These are phyloP conservation scores for Spinus olivaceus DNA, from an alignment of 2,797 vertebrate species.

Conservation along the genomic window DNA sequence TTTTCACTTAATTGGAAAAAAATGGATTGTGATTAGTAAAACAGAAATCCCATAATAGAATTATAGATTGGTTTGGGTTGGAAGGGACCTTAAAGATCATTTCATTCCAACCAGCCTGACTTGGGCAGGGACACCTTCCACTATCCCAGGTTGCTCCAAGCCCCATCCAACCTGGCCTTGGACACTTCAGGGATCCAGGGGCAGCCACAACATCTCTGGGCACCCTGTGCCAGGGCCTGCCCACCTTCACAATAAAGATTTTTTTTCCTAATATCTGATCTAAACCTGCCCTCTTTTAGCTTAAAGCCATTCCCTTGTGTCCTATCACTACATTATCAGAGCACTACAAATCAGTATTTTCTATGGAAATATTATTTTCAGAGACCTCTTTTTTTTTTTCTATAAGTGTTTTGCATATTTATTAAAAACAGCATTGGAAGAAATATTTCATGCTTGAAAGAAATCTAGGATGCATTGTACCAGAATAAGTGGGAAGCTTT, in stretches of 20 bases:
- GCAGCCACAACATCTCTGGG: not conserved
- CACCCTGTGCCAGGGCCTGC: fast-evolving
- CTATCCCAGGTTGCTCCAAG: fast-evolving
- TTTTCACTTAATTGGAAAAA: not conserved
- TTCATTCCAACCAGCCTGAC: not conserved
- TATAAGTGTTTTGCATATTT: not conserved
- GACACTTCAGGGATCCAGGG: not conserved
- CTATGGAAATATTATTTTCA: not conserved
- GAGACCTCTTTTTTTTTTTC: fast-evolving
- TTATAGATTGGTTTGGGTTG: not conserved
- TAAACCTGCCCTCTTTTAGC: not conserved
- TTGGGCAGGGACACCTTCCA: fast-evolving
- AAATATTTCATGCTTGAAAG: not conserved
- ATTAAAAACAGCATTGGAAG: not conserved
- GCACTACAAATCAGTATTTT: not conserved
- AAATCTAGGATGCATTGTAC: not conserved
- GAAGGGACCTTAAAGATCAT: not conserved
- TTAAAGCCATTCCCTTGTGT: not conserved
- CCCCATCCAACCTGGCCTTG: fast-evolving
- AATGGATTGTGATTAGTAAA: fast-evolving
- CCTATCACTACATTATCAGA: not conserved
- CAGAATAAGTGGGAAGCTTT: not conserved
- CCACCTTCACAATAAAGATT: not conserved
- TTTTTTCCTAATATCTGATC: not conserved
- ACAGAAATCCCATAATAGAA: not conserved